phyloP scores from a whole-genome alignment of 2,797 vertebrate species.

The Oreonectes daqikongensis region DNA sequence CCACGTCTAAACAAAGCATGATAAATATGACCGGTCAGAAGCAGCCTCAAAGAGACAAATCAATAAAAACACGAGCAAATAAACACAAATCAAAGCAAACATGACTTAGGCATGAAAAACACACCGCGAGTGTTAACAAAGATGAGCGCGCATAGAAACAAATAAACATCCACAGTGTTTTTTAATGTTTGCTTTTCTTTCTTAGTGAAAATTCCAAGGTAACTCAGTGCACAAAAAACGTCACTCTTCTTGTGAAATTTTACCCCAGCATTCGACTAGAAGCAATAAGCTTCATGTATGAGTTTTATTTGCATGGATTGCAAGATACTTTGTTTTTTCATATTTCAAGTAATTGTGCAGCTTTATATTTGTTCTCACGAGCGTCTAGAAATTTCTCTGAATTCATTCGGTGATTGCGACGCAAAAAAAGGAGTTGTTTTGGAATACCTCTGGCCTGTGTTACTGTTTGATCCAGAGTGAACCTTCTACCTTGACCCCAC shows the following conservation, averaged over 20 bases:
- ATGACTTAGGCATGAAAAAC: constrained; percentile 52
- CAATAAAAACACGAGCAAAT: constrained; percentile 48
- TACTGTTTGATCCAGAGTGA: constrained; percentile 70
- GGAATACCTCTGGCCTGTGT: constrained; percentile 58
- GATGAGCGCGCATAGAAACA: constrained; percentile 23
- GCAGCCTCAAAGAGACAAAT: constrained; percentile 48
- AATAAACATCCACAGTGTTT: constrained; percentile 23
- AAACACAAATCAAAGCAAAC: constrained; percentile 58
- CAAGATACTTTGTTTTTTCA: constrained; percentile 22
- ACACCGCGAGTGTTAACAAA: constrained; percentile 34
- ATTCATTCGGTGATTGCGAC: constrained; percentile 20
- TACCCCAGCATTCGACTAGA: constrained; percentile 16
- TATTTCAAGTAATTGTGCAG: constrained; percentile 47
- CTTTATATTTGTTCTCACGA: constrained; percentile 43
- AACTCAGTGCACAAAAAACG: neutral
- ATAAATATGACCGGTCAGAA: constrained; percentile 52
- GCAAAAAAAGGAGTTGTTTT: constrained; percentile 44
- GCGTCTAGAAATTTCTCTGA: constrained; percentile 16
- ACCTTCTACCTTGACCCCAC: constrained; percentile 68
- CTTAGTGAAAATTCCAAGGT: constrained; percentile 10
- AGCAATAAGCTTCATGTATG: constrained; percentile 27
- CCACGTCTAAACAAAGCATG: constrained; percentile 56
- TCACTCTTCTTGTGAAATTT: constrained; percentile 1
- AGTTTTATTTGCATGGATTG: constrained; percentile 38
- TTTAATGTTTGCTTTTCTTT: neutral